Evolutionary conservation across 2,113 vertebrate species (phyloP), one percentile per base, ranked within the genome.

Genomic region (Sphaerodactylus townsendi): DNA sequence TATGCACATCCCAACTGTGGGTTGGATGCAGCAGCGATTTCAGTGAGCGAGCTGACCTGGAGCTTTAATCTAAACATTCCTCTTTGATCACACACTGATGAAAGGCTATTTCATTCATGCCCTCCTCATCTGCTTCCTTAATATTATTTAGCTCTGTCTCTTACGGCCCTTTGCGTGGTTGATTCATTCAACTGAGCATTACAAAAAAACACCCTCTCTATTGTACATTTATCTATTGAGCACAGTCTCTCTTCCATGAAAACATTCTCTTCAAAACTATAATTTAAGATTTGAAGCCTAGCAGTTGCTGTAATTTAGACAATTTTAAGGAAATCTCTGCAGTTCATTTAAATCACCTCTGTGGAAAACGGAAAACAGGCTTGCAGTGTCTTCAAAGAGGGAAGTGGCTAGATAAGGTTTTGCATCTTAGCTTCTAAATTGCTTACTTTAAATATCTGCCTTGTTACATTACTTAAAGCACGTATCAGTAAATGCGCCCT

Each of bases 371-470:
- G 59, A 72, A 80, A 83, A 77, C 10, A 81, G 5, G 1, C 84
- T 88, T 87, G 87, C 64, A 53, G 59, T n/a, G 46, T 83, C 70
- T 82, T 30, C 66, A 77, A 59, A 81, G 9, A 48, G 28, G 79
- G 35, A 7, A 2, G n/a, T 4, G 10, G 77, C 71, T 86, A 28
- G 74, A 37, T 79, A 2, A 81, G 87, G 88, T 68, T 73, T 79
- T 28, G 84, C 86, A 77, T 74, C 85, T 65, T 59, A 30, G 76
- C 25, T 91, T 91, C 72, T 87, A 72, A 88, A 89, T 62, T 87
- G 86, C 86, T 88, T 86, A 85, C 80, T 93, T 92, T 89, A 88
- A 93, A 93, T 91, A 85, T 77, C 74, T 85, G 92, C 71, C 90
- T 92, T 79, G 86, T 86, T 92, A 56, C 56, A 89, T 92, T 86